Base-by-base conservation (phyloP, 2,797 vertebrate genomes). In the Pristis pectinata region DNA sequence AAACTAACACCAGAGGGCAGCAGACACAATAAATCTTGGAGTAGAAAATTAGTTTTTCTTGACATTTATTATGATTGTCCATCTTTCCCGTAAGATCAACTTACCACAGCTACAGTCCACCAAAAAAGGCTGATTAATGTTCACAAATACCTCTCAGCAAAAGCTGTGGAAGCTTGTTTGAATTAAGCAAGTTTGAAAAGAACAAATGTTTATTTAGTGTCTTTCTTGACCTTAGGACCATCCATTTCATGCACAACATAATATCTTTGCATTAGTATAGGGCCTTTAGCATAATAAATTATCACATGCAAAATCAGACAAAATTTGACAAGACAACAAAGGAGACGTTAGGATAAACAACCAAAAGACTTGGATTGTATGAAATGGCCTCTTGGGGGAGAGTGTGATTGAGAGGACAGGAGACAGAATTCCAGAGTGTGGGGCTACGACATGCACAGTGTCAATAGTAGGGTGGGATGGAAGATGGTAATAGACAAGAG, bases 1-100 rank as follows among this genome's bases (percentile, higher is more conserved):
- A 74, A 24, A 76, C 1, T 30, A 27, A 76, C 92, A 72, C 67
- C 70, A 94, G 92, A 74, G 92, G 92, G 67, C 92, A 94, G 92
- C 27, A 94, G 44, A 74, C 27, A 59, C 87, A 91, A 91, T 64
- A 37, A 67, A 91, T 67, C 11, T 34, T 17, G 83, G 30, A 59
- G 87, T 61, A 37, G 19, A 41, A 19, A 6, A 22, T 41, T 44
- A 17, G 41, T 41, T 80, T 41, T 80, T 10, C 76, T 37, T 15
- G 24, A 44, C 17, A 13, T 87, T 59, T 37, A 91, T n/a, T 22
- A n/a, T 67, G 19, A 24, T 67, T 91, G 19, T 0, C n/a, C 15
- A 17, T n/a, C 53, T 24, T 27, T 30, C 9, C 24, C 19, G 82
- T 53, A 34, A 87, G 53, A n/a, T 34, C 19, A 41, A 91, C 37